These are phyloP conservation scores for Alligator sinensis DNA, from an alignment of 2,113 vertebrate species.

Conservation along the genomic window DNA sequence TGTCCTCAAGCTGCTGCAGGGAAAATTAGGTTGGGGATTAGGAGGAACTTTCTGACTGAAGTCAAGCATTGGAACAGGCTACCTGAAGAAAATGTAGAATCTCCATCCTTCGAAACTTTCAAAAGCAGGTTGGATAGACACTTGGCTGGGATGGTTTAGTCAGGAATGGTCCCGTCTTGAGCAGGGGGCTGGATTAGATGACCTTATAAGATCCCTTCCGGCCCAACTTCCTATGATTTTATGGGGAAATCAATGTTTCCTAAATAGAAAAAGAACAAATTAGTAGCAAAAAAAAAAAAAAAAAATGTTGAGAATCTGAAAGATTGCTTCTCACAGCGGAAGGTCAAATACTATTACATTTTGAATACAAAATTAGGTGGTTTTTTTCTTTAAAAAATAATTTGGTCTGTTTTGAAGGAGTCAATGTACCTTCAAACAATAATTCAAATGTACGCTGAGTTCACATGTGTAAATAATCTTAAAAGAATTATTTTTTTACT, in stretches of 20 bases:
- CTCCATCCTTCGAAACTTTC: not conserved
- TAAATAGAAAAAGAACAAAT: not conserved
- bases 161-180: not conserved
- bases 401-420: not conserved
- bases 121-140: not conserved
- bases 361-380: not conserved
- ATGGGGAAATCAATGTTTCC: not conserved
- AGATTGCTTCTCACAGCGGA: fast-evolving
- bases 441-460: not conserved
- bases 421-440: not conserved
- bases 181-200: not conserved
- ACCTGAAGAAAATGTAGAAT: not conserved
- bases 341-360: fast-evolving
- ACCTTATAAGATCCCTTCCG: not conserved
- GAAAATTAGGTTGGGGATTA: not conserved
- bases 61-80: not conserved
- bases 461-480: not conserved
- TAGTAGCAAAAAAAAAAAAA: not conserved
- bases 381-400: not conserved
- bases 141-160: not conserved
- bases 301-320: not conserved
- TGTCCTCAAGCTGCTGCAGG: too few species aligned
- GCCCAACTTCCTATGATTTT: not conserved
- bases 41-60: not conserved
- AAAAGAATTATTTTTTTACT: conserved; percentile 47